Percentiles rank a stretch among this genome's conserved stretches.
Conservation (phyloP, 1,140 invertebrate species). For the Meloidogyne floridensis region DNA sequence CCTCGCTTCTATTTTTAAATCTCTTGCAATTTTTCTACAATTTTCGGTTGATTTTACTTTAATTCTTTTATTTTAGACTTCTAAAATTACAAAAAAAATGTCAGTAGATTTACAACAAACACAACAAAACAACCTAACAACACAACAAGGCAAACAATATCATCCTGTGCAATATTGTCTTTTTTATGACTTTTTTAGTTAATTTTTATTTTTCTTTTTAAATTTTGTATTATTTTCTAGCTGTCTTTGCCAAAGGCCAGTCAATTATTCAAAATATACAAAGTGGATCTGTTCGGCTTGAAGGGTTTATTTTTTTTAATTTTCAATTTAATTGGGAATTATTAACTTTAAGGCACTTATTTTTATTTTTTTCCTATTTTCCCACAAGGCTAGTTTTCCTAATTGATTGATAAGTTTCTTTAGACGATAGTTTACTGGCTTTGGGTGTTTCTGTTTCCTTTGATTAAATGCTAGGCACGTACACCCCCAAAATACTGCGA, state of each 20-base stretch:
- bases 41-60: too few species aligned
- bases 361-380: too few species aligned
- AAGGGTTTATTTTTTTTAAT: constrained; percentile 10
- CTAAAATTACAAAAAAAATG: not conserved
- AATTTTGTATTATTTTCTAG: not conserved
- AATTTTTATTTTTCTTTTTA: not conserved
- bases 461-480: too few species aligned
- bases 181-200: constrained; percentile 26
- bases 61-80: not conserved
- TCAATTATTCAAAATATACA: constrained; percentile 26
- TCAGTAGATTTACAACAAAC: not conserved
- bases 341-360: too few species aligned
- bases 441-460: too few species aligned
- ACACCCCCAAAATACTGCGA: too few species aligned
- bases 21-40: too few species aligned
- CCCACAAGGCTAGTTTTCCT: too few species aligned
- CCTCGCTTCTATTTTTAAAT: too few species aligned
- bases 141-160: constrained; percentile 1
- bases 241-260: constrained; percentile 24
- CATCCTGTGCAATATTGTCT: constrained; percentile 21
- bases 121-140: not conserved
- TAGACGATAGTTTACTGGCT: too few species aligned
- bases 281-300: constrained; percentile 19
- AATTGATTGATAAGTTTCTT: too few species aligned
- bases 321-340: not conserved